Conservation (phyloP, 2,113 vertebrate species). For the Mastomys natalensis region DNA sequence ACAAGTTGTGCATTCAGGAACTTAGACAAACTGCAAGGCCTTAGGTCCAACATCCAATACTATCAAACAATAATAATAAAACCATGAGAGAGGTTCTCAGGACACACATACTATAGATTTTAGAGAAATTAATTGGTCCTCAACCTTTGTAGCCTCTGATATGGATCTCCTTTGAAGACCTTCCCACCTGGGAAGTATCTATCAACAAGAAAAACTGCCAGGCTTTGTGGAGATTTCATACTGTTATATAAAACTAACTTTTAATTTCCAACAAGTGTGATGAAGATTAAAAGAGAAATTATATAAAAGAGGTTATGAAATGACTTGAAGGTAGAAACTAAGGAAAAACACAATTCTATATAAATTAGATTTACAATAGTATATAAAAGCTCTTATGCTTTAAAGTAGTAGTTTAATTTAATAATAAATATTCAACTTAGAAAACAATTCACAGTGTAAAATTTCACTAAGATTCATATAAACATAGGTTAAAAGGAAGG, state of each 20-base stretch:
- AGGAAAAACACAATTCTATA: conserved; percentile 6
- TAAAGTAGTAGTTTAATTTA: conserved; percentile 46
- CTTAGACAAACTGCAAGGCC: background rate
- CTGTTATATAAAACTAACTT: conserved; percentile 27
- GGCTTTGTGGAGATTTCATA: background rate
- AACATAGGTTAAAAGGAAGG: conserved; percentile 2
- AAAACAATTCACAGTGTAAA: conserved; percentile 40
- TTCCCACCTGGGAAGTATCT: background rate
- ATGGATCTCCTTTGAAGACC: background rate
- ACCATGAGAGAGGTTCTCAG: background rate
- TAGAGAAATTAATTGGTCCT: background rate
- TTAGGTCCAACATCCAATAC: background rate
- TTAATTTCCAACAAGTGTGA: conserved; percentile 15
- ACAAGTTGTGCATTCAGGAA: background rate
- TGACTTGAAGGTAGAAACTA: conserved; percentile 15
- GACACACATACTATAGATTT: background rate
- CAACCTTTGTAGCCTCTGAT: background rate
- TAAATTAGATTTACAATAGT: conserved; percentile 29
- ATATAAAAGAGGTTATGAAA: conserved; percentile 62
- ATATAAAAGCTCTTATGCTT: conserved; percentile 32
- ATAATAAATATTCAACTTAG: conserved; percentile 50
- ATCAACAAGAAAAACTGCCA: background rate
- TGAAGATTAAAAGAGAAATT: conserved; percentile 37
- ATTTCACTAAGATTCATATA: conserved; percentile 39
- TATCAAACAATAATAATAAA: background rate